Evolutionary conservation across 2,888 invertebrate genomes (phyloP).

Genomic region (Eristalis intricaria): DNA sequence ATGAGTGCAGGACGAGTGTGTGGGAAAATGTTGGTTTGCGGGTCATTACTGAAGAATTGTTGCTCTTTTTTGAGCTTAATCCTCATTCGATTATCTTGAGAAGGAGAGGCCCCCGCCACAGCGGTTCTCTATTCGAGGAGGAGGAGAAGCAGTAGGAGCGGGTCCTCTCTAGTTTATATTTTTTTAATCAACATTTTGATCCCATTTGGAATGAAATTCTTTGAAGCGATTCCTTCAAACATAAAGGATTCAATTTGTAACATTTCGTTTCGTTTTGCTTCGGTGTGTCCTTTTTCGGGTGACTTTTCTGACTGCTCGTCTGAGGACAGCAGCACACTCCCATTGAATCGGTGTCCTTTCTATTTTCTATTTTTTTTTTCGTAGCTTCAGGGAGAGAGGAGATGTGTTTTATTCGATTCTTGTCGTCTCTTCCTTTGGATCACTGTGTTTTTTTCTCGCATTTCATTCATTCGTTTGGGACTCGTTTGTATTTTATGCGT

Average conservation of each 20-base stretch:
- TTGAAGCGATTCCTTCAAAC: constrained; percentile 54
- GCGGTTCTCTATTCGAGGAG: too few species aligned
- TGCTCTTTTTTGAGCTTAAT: neutral
- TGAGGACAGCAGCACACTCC: neutral
- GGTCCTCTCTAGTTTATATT: constrained; percentile 17
- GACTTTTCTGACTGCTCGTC: neutral
- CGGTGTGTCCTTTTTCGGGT: constrained; percentile 35
- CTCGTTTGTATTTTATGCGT: constrained; percentile 69
- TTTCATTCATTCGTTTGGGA: constrained; percentile 31
- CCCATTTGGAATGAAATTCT: constrained; percentile 45
- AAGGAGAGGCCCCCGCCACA: too few species aligned
- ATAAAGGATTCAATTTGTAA: constrained; percentile 70
- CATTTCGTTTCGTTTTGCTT: constrained; percentile 44
- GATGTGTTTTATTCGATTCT: constrained; percentile 45
- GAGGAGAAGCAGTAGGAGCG: neutral
- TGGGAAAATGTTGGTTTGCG: constrained; percentile 42
- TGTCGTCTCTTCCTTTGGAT: constrained; percentile 33
- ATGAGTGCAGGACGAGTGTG: neutral
- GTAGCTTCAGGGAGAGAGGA: neutral
- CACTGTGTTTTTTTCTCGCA: constrained; percentile 16
- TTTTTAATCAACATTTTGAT: constrained; percentile 68
- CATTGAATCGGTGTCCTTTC: neutral
- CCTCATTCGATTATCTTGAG: constrained; percentile 42
- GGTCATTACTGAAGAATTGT: constrained; percentile 55
- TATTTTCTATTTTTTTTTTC: too few species aligned